Evolutionary conservation across 2,797 vertebrate species (phyloP).

Genomic region (Cyclura pinguis): DNA sequence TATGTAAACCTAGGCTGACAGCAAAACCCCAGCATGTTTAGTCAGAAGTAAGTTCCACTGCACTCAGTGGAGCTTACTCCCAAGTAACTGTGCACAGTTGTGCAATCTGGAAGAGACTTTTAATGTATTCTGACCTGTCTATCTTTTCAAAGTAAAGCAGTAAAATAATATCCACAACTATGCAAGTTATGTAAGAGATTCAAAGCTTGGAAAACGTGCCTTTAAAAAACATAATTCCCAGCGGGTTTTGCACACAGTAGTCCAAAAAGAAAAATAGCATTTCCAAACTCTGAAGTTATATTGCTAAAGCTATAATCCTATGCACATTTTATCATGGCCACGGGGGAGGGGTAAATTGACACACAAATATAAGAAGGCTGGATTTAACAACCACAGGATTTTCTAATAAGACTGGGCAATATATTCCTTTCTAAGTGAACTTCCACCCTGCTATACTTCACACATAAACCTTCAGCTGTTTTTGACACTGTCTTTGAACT

Average conservation of each 20-base stretch:
- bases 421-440: background rate
- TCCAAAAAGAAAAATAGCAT: no score
- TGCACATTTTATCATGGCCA: background rate
- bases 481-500: background rate
- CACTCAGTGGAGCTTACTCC: background rate
- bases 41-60: background rate
- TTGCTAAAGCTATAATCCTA: background rate
- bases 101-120: background rate
- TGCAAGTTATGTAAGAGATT: background rate
- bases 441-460: background rate
- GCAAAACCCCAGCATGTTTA: background rate
- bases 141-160: background rate
- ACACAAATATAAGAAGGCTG: no score
- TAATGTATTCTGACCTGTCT: background rate
- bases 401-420: background rate
- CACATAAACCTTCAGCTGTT: background rate
- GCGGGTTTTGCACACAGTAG: no score
- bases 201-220: background rate
- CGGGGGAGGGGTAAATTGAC: no score
- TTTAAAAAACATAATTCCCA: background rate
- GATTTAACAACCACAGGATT: background rate
- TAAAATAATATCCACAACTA: background rate
- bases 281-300: no score
- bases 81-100: background rate
- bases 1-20: background rate